These are phyloP conservation scores for Zoanthus sociatus DNA, from an alignment of 92 coral and sea anemone genomes.

Conservation along the genomic window DNA sequence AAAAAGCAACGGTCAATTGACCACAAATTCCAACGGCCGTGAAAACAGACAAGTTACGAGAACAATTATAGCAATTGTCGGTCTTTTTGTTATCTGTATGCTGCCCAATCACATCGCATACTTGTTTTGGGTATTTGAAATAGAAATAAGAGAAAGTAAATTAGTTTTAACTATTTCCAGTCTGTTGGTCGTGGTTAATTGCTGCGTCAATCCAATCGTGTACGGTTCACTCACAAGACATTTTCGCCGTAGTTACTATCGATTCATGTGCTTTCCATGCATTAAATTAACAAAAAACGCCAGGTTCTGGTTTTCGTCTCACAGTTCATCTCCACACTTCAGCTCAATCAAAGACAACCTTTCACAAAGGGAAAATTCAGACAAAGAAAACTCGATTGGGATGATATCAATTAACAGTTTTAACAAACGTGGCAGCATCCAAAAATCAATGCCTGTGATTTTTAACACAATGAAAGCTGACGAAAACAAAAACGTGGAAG, in stretches of 20 bases:
- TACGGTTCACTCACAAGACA: constrained; percentile 72
- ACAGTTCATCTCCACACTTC: background rate
- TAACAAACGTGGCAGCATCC: constrained; percentile 5
- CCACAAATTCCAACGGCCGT: background rate
- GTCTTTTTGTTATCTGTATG: constrained; percentile 43
- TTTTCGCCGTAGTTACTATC: constrained; percentile 65
- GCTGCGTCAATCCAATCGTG: constrained; percentile 76
- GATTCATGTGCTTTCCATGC: constrained; percentile 23
- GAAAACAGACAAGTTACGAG: constrained; percentile 52
- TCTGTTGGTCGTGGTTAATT: constrained; percentile 52
- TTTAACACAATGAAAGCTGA: constrained; percentile 11
- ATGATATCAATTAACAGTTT: background rate
- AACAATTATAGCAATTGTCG: constrained; percentile 41
- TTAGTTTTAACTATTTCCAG: background rate
- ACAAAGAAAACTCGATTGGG: background rate
- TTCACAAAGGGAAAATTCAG: background rate
- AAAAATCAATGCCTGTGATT: constrained; percentile 10
- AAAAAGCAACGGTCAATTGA: constrained; percentile 15
- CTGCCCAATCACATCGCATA: constrained; percentile 50
- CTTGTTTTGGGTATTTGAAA: constrained; percentile 5
- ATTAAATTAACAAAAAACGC: background rate
- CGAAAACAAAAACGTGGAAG: constrained; percentile 29
- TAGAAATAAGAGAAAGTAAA: background rate
- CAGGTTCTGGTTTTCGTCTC: background rate
- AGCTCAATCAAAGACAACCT: background rate